Evolutionary conservation across 2,888 invertebrate species (phyloP), one percentile per base, ranked within the genome.

Genomic region (Pyrocoelia pectoralis): DNA sequence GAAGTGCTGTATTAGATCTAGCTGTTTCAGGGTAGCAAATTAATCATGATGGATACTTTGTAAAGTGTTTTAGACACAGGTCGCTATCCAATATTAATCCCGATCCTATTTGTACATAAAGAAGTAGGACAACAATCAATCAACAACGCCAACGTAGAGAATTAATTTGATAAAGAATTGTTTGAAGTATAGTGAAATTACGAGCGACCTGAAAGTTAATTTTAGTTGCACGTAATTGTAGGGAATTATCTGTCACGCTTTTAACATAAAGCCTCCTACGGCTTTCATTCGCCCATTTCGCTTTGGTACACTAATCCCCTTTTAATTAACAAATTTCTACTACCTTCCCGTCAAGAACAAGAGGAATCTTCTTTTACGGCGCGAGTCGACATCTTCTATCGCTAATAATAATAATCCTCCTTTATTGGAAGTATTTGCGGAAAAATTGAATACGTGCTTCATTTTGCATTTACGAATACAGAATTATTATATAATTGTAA

Each of bases 1-100:
- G 50, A 50, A 50, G 50, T 50, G 50, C 9, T 29, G 24, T 46
- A 46, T 12, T 50, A 28, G 13, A 50, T 50, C 13, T 24, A 50
- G 29, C 24, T 29, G 15, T 43, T 24, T 29, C 24, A 13, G 17
- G 49, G 8, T 49, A 12, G 19, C 9, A 19, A 49, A 49, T 49
- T 49, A 49, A 49, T 15, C 49, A 49, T 43, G 43, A 43, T 43
- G 15, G 13, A 43, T 43, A 33, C 33, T n/a, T 33, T 33, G 3
- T n/a, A 33, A 33, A 33, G 33, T 2, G 33, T 33, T 33, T 33
- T 8, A 33, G 33, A 33, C 33, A 33, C n/a, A 8, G 33, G 33
- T n/a, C 33, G 33, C 8, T n/a, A 33, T 33, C 33, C 33, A 33
- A 33, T 33, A 33, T 33, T 33, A 33, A 33, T n/a, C 9, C n/a